Evolutionary conservation across 2,888 invertebrate genomes (phyloP).

Genomic region (Tyria jacobaeae): DNA sequence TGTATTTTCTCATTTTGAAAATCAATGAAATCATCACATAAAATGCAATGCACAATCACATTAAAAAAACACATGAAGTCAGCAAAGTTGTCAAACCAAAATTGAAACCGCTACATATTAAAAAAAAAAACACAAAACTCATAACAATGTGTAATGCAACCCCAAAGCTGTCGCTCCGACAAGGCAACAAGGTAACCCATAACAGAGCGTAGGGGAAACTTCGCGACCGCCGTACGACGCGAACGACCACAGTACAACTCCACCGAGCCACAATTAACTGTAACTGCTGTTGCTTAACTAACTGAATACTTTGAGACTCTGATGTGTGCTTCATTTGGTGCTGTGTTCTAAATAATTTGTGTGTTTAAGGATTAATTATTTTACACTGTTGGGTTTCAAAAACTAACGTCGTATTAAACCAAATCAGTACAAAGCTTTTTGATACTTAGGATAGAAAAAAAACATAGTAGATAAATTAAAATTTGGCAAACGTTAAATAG

Average conservation of each 20-base stretch:
- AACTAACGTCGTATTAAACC: neutral
- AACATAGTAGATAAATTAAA: too few relatives aligned
- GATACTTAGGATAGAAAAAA: too few relatives aligned
- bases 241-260: constrained; percentile 33
- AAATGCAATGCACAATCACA: neutral
- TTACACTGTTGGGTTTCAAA: neutral
- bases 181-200: constrained; percentile 14
- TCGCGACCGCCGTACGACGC: constrained; percentile 35
- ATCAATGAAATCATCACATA: neutral
- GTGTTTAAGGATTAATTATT: neutral
- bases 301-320: constrained; percentile 1
- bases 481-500: too few relatives aligned
- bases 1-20: neutral
- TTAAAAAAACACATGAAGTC: constrained; percentile 6
- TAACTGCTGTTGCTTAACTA: constrained; percentile 22
- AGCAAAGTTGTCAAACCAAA: constrained; percentile 25
- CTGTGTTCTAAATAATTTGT: neutral
- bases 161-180: constrained; percentile 27
- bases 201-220: constrained; percentile 42
- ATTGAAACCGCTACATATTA: constrained; percentile 25
- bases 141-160: constrained; percentile 41
- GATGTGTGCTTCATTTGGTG: constrained; percentile 3
- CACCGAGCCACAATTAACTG: constrained; percentile 30
- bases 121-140: constrained; percentile 43
- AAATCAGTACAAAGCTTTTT: neutral